Percentiles rank a stretch among this genome's conserved stretches.
Evolutionary conservation across 2,797 vertebrate genomes (phyloP).

Genomic region (Synaphobranchus kaupii): DNA sequence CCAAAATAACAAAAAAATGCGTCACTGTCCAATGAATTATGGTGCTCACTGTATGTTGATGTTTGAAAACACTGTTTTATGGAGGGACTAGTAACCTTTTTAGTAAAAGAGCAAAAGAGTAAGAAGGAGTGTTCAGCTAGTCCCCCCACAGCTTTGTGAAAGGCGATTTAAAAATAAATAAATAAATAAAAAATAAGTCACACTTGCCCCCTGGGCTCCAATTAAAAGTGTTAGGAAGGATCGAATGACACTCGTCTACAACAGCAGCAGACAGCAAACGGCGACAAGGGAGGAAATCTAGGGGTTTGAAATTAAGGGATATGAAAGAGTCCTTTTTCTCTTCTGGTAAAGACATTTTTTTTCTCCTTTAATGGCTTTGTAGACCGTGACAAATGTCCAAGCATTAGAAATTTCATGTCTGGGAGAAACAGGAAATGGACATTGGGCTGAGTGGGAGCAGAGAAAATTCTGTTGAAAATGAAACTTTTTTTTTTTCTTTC

Average conservation of each 20-base stretch:
- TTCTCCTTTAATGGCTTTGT: constrained; percentile 76
- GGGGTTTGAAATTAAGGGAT: constrained; percentile 53
- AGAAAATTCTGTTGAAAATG: constrained; percentile 75
- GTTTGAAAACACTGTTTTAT: neutral
- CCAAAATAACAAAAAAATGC: no score
- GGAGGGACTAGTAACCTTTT: neutral
- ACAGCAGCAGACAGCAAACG: constrained; percentile 50
- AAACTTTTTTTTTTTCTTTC: constrained; percentile 74
- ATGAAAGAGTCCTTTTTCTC: constrained; percentile 44
- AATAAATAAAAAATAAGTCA: constrained; percentile 9
- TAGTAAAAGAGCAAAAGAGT: constrained; percentile 28
- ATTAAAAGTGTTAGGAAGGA: constrained; percentile 55
- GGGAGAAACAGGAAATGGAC: constrained; percentile 81
- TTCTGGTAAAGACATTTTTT: constrained; percentile 62
- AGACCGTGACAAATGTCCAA: constrained; percentile 77
- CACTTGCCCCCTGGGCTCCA: constrained; percentile 52
- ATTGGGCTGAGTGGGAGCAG: constrained; percentile 64
- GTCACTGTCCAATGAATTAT: no score
- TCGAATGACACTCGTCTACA: constrained; percentile 53
- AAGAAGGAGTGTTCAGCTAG: constrained; percentile 45
- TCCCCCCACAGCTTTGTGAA: constrained; percentile 42
- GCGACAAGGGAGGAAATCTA: constrained; percentile 47
- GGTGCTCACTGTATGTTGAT: neutral
- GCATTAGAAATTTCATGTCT: constrained; percentile 79
- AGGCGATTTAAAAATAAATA: constrained; percentile 46